Evolutionary conservation across 2,113 vertebrate species (phyloP), one percentile per base, ranked within the genome.

Genomic region (Todiramphus saurophagus): DNA sequence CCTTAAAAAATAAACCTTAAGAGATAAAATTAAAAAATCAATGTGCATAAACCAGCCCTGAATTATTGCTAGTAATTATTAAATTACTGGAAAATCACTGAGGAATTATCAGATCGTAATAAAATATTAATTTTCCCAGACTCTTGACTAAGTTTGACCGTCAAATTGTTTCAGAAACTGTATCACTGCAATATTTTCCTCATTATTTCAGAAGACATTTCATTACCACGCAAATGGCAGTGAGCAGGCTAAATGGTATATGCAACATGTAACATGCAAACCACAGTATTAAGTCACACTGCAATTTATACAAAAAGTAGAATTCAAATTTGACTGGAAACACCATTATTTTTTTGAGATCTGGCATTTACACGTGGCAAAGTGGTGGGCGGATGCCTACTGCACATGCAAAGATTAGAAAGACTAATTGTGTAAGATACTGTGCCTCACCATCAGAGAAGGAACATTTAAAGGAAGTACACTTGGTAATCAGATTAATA

Each of bases 221-320:
- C 64, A 94, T 79, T 89, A 87, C 79, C 62, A 88, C 48, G 92
- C 66, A 95, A 92, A 96, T 74, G 33, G 24, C 62, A 78, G 16
- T 70, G 63, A 88, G 80, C 37, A 77, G 56, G 16, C 50, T 93
- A 73, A 85, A 46, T 48, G 48, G 28, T 41, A 33, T 44, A 66
- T 74, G 41, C 0, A 4, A 75, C 39, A 46, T 11, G 43, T 50
- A 83, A 67, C 37, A 43, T 28, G 69, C 19, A 72, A 81, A 95
- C 37, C 37, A 58, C 24, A 4, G 51, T 33, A 58, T 72, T 50
- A 96, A 90, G 70, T 79, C 66, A 56, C 72, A 77, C 85, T 68
- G 91, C n/a, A 87, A 59, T 63, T 81, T 80, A 79, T 37, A 56
- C 23, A 76, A 56, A 91, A 91, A 83, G 13, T 51, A 18, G 24